Percentiles rank a stretch among this genome's conserved stretches.
phyloP scores from a whole-genome alignment of 2,113 vertebrate species.

The Pelecanoides urinatrix region DNA sequence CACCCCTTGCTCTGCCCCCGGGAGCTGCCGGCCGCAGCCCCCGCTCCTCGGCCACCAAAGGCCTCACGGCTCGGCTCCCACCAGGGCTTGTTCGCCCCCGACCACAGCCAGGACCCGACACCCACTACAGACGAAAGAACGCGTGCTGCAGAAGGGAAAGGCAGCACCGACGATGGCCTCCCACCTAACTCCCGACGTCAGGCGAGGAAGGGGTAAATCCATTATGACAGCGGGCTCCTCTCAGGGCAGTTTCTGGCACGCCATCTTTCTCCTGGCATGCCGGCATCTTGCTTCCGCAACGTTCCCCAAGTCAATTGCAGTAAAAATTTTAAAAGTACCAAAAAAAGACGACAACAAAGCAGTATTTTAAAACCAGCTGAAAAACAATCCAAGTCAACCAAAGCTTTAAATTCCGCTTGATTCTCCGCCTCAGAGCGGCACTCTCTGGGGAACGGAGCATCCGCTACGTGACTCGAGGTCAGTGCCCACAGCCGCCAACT shows the following conservation, averaged over 20 bases:
- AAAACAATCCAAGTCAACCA: background rate
- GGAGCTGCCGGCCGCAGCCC: background rate
- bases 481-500: rapidly evolving
- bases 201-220: background rate
- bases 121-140: rapidly evolving
- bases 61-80: background rate
- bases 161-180: background rate
- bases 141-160: background rate
- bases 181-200: background rate
- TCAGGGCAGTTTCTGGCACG: background rate
- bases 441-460: background rate
- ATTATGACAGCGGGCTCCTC: background rate
- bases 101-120: background rate
- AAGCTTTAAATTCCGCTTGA: background rate
- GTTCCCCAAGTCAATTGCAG: background rate
- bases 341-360: background rate
- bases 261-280: background rate
- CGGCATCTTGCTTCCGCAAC: background rate
- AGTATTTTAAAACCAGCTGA: background rate
- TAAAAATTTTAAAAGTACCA: background rate
- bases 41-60: rapidly evolving
- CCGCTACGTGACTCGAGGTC: background rate
- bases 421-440: background rate
- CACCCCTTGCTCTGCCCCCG: background rate
- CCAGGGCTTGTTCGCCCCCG: background rate